These are phyloP conservation scores for Anguilla japonica DNA, from an alignment of 2,113 vertebrate genomes.

Conservation along the genomic window DNA sequence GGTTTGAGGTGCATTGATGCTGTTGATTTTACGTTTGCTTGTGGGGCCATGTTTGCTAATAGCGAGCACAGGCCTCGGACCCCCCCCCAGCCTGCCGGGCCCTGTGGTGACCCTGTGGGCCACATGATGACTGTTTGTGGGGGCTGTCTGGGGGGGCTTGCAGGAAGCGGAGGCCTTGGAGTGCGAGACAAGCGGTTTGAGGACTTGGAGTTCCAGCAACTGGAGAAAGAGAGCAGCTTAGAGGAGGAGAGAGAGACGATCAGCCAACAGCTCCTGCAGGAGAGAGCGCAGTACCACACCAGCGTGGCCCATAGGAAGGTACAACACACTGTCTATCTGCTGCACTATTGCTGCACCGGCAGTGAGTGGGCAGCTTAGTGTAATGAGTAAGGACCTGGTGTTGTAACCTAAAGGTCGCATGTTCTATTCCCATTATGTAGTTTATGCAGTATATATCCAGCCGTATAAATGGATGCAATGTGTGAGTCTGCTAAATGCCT, in stretches of 20 bases:
- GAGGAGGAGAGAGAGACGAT: slow-evolving; percentile 88
- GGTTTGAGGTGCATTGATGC: not conserved
- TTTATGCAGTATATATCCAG: no score
- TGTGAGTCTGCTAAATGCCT: no score
- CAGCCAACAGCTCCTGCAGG: slow-evolving; percentile 84
- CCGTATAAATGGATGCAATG: no score
- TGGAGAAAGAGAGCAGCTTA: slow-evolving; percentile 88
- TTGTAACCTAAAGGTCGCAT: no score
- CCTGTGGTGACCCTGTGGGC: not conserved
- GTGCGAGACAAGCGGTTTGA: slow-evolving; percentile 84
- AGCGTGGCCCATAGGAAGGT: slow-evolving; percentile 85
- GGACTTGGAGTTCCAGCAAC: slow-evolving; percentile 97
- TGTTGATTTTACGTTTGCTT: not conserved
- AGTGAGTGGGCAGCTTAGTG: no score
- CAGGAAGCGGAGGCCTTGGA: slow-evolving; percentile 90
- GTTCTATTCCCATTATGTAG: no score
- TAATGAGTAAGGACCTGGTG: no score
- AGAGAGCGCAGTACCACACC: slow-evolving; percentile 76
- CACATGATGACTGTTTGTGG: slow-evolving; percentile 3
- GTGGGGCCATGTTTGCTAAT: not conserved
- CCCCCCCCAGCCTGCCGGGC: not conserved
- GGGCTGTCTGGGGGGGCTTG: not conserved
- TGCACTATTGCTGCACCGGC: no score
- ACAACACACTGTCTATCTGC: not conserved
- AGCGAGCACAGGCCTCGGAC: slow-evolving; percentile 19